A percentile compares a stretch with the other conserved stretches of the same genome.
Evolutionary conservation across 2,113 vertebrate species (phyloP).

Genomic region (Lichenostomus cassidix): DNA sequence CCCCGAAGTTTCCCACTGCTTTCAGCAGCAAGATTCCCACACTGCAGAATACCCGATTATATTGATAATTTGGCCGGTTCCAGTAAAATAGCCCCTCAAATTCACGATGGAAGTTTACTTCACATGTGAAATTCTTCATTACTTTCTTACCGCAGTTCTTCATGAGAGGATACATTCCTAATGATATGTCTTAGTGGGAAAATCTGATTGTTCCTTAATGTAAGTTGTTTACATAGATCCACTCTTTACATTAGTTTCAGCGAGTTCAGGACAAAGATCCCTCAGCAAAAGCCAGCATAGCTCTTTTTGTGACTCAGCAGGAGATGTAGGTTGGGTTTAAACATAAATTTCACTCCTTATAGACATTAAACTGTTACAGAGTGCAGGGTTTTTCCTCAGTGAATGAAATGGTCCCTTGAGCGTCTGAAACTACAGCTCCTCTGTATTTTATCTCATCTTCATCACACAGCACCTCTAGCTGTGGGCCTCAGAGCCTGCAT

Average conservation of each 20-base stretch:
- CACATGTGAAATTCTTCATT: background rate
- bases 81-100: background rate
- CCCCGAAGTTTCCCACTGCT: conserved; percentile 36
- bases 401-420: background rate
- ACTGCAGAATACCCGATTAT: background rate
- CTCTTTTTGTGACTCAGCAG: background rate
- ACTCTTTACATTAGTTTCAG: background rate
- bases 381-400: background rate
- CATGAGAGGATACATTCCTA: background rate
- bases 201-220: background rate
- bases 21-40: background rate
- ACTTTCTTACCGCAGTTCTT: background rate
- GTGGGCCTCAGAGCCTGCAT: background rate
- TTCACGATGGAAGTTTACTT: background rate
- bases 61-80: background rate
- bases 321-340: background rate
- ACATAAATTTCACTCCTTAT: background rate
- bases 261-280: background rate
- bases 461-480: background rate
- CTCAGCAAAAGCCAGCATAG: background rate
- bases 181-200: background rate
- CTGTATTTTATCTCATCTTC: background rate
- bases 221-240: background rate
- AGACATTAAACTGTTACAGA: background rate
- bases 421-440: background rate